Base-by-base conservation (phyloP, 2,888 invertebrate species). In the Hirudinaria manillensis region DNA sequence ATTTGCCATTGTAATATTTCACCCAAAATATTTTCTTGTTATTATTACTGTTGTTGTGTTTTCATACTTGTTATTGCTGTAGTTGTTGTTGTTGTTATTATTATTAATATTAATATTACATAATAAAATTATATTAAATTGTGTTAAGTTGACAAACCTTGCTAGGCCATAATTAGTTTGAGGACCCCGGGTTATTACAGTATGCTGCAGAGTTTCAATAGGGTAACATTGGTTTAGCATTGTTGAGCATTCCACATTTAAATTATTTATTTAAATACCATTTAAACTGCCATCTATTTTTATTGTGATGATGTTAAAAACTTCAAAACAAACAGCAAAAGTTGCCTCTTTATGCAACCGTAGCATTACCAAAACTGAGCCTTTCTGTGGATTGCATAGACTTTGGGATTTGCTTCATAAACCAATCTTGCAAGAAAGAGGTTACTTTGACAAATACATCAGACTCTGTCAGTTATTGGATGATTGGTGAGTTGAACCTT, bases 271-370 rank as follows among this genome's bases (percentile, higher is more conserved):
- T n/a, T n/a, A n/a, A n/a, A n/a, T n/a, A n/a, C n/a, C n/a, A n/a
- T 36, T 36, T 6, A 36, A 6, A 10, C 10, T 36, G 10, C 10
- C 10, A 36, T n/a, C n/a, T 36, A 36, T 6, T 36, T 10, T 45
- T 3, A 16, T 45, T 45, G 16, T 45, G 16, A 45, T 45, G 45
- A 1, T 45, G 16, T 4, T 45, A 45, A 45, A 45, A 45, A 1
- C 45, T 45, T 45, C 13, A 45, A 45, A 45, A 45, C 45, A 10
- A 45, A 45, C 45, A 45, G 45, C 45, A 45, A 45, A 45, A 68
- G 27, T 34, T 68, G 21, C 68, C 68, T 68, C 32, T 68, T 10
- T 68, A 68, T 36, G 68, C 68, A 36, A 32, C 34, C 13, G 32
- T 68, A 1, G 29, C 32, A 34, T 34, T 24, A 68, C 68, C 68